phyloP scores from a whole-genome alignment of 92 coral and sea anemone species.

The Parazoanthus swiftii region DNA sequence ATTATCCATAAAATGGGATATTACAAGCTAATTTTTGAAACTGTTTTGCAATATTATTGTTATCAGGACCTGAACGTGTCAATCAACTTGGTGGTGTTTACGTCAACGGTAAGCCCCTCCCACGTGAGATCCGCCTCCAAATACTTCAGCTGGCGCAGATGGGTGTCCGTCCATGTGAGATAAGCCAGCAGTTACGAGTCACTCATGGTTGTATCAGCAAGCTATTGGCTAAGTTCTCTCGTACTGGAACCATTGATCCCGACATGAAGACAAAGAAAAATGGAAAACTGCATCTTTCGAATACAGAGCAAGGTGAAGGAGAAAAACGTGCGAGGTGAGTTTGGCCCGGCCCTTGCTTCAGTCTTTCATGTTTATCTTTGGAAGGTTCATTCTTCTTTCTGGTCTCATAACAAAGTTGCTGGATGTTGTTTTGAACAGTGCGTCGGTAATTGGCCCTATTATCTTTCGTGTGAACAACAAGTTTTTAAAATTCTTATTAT shows the following conservation, averaged over 20 bases:
- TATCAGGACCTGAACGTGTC: constrained; percentile 12
- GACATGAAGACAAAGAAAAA: constrained; percentile 78
- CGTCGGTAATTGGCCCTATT: no score
- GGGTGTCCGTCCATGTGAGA: constrained; percentile 92
- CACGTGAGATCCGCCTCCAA: constrained; percentile 70
- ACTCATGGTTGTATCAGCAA: constrained; percentile 95
- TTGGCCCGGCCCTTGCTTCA: neutral
- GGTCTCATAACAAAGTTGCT: neutral
- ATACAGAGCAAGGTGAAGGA: constrained; percentile 50
- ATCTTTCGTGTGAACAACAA: no score
- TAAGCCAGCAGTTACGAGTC: constrained; percentile 84
- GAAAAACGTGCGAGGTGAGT: constrained; percentile 59
- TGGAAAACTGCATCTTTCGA: constrained; percentile 46
- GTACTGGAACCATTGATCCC: constrained; percentile 77
- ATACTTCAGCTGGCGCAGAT: constrained; percentile 74
- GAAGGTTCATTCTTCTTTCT: no score
- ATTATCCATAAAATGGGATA: neutral
- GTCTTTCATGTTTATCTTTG: neutral
- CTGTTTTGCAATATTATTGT: neutral
- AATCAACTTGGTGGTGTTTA: constrained; percentile 89
- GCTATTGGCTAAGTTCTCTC: constrained; percentile 77
- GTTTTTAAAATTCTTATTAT: no score
- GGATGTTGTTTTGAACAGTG: no score
- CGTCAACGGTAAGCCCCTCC: constrained; percentile 83
- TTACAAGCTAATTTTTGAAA: no score